A percentile compares a stretch with the other conserved stretches of the same genome.
Conservation (phyloP, 2,113 vertebrate genomes). For the Sarotherodon lohbergeri region DNA sequence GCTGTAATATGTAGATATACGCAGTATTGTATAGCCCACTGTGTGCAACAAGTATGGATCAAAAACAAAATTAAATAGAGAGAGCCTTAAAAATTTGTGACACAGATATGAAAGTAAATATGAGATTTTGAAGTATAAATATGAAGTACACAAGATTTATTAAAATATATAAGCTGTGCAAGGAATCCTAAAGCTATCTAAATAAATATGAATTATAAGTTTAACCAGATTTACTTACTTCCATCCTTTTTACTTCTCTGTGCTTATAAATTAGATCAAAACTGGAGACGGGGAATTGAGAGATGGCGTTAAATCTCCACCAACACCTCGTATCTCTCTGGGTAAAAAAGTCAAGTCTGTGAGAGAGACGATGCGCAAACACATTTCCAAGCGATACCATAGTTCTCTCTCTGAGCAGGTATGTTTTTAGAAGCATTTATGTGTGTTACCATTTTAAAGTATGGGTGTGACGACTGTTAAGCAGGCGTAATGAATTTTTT, state of each 20-base stretch:
- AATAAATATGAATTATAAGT: background rate
- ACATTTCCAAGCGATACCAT: slow-evolving; percentile 91
- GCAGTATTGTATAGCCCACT: background rate
- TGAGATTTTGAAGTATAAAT: background rate
- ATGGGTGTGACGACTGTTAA: background rate
- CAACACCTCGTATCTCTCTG: slow-evolving; percentile 84
- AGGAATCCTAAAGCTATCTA: background rate
- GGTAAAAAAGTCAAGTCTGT: slow-evolving; percentile 97
- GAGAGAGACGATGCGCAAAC: slow-evolving; percentile 95
- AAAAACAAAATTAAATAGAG: background rate
- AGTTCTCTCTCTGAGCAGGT: slow-evolving; percentile 84
- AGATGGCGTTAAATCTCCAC: slow-evolving; percentile 84
- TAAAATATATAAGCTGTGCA: background rate
- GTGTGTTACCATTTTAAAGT: background rate
- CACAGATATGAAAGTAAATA: background rate
- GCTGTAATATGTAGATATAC: background rate
- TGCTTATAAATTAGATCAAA: slow-evolving; percentile 71
- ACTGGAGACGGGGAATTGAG: slow-evolving; percentile 76
- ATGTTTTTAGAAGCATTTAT: background rate
- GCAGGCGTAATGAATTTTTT: background rate
- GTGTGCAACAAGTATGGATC: background rate
- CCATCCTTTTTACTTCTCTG: background rate
- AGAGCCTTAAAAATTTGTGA: background rate
- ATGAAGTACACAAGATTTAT: background rate
- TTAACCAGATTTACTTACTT: accelerated